Evolutionary conservation across 2,113 vertebrate genomes (phyloP).

Genomic region (Triplophysa tibetana): DNA sequence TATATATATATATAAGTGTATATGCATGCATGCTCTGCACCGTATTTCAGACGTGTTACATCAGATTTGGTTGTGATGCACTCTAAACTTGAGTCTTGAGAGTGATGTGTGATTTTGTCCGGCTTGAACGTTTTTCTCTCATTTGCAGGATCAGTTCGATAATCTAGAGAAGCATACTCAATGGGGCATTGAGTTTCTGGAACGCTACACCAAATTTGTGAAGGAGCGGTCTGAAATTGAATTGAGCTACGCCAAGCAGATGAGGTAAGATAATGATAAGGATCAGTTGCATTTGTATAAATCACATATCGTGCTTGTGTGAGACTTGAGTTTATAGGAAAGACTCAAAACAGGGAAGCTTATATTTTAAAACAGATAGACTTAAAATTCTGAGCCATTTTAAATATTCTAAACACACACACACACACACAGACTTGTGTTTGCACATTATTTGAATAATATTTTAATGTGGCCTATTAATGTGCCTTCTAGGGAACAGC

Average conservation of each 20-base stretch:
- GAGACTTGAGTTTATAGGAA: no score
- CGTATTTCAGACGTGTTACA: neutral
- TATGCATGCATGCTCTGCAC: neutral
- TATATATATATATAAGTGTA: constrained; percentile 2
- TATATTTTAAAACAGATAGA: no score
- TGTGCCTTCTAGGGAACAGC: no score
- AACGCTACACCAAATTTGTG: constrained; percentile 75
- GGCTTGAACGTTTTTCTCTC: constrained; percentile 13
- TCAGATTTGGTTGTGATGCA: neutral
- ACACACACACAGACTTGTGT: no score
- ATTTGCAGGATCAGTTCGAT: constrained; percentile 75
- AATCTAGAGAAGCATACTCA: constrained; percentile 75
- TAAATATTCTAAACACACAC: no score
- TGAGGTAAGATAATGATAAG: constrained; percentile 62
- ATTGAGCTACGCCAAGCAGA: constrained; percentile 76
- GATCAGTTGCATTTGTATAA: neutral
- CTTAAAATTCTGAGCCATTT: no score
- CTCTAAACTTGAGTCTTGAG: neutral
- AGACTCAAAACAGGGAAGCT: no score
- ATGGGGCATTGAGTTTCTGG: constrained; percentile 78
- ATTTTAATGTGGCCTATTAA: no score
- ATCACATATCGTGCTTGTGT: neutral
- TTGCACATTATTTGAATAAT: no score
- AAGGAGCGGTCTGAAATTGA: constrained; percentile 76
- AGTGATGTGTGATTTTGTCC: neutral